Evolutionary conservation across 2,113 vertebrate genomes (phyloP), one percentile per base, ranked within the genome.

Genomic region (Gallinago media): DNA sequence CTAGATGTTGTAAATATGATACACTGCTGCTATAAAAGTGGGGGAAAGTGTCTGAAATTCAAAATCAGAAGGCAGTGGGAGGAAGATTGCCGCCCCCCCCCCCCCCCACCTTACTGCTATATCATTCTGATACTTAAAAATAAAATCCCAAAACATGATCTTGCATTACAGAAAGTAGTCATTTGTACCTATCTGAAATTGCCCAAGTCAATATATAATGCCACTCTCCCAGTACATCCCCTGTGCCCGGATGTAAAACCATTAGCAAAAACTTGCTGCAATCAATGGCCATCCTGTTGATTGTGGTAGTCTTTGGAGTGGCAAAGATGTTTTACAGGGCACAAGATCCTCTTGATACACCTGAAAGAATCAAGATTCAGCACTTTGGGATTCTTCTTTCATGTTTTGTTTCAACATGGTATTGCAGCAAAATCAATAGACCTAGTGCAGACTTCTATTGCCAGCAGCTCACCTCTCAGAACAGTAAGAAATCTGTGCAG

Each of bases 21-120:
- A 4, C 4, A 92, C 5, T 63, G 65, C 73, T 85, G 56, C 89
- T 36, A 59, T 94, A 84, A 92, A 95, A 88, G 59, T 21, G 40
- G 92, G 65, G 65, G 8, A 27, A 92, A 93, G 79, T 20, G 61
- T 49, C 80, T 91, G 94, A 94, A 92, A 92, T 68, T 88, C 80
- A 46, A 86, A 90, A 93, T 67, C 67, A 74, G 88, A 92, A 96
- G 44, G 75, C 56, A 65, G 47, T 12, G 15, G 70, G 59, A 88
- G 61, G 68, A 92, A 47, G 63, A 63, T 77, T 71, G 63, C 55
- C 58, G 32, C 32, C 58, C 26, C 59, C 18, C 55, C 68, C 49
- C 32, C 18, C 67, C 68, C 54, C 36, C 34, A 58, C 29, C 55
- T 52, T 61, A 70, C 68, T 74, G n/a, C 47, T 92, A 0, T n/a